Evolutionary conservation across 2,113 vertebrate species (phyloP), one percentile per base, ranked within the genome.

Genomic region (Rousettus leschenaultii): DNA sequence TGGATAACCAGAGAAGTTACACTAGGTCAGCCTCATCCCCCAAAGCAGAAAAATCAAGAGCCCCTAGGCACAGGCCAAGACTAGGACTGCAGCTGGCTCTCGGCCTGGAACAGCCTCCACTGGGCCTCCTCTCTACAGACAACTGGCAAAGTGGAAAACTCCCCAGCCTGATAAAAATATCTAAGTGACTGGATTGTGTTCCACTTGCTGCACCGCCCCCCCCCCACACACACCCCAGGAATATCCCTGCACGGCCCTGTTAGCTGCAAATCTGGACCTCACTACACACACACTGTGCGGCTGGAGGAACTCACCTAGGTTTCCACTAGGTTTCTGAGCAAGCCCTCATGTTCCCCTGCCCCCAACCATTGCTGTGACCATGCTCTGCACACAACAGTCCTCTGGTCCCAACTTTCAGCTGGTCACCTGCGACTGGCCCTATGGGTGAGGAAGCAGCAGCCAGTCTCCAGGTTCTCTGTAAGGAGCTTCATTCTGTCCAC

Each of bases 281-380:
- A 22, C 68, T 22, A 2, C 18, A 16, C 1, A 1, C 6, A 7
- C 30, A 15, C 30, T 0, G 1, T 0, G 0, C 43, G 33, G 26
- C 65, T 51, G 3, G 28, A 91, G 51, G 65, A 66, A 38, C 43
- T 68, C 40, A 2, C 55, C 35, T 28, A 21, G 83, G 15, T 30
- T 28, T 35, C n/a, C 30, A 11, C 45, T 5, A 21, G 26, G 7
- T 15, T 61, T 78, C 78, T 38, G 57, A 65, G 71, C 55, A 71
- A 45, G 53, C 78, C 51, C n/a, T 91, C 18, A 43, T 15, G 35
- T 71, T 53, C n/a, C 19, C 45, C 35, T 57, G 15, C 55, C 48
- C 15, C 55, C 13, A 19, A 48, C n/a, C 53, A 33, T 1, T 16
- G 5, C 88, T 26, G 59, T 85, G 66, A n/a, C 57, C 30, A 0